Evolutionary conservation across 2,113 vertebrate species (phyloP).

Genomic region (Protobothrops flavoviridis): DNA sequence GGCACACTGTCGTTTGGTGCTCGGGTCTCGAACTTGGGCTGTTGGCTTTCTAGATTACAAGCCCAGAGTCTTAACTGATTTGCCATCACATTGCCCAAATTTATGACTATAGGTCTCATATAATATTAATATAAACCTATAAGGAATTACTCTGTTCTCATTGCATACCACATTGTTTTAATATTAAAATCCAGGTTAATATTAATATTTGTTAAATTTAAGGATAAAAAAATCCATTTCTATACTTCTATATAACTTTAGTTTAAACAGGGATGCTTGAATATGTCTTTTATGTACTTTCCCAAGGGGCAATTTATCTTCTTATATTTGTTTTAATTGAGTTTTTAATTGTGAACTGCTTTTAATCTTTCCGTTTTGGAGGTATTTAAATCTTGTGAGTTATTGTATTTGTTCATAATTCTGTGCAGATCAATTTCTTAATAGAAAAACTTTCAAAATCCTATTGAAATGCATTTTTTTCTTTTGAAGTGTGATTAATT

Average conservation of each 20-base stretch:
- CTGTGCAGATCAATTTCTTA: not conserved
- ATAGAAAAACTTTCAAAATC: not conserved
- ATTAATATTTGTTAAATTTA: not conserved
- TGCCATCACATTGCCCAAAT: too few relatives aligned
- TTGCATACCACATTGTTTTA: constrained; percentile 2
- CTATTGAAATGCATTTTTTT: not conserved
- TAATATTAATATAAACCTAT: not conserved
- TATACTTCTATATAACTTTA: not conserved
- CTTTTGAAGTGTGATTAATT: not conserved
- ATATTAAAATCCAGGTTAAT: not conserved
- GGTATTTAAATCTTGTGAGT: too few relatives aligned
- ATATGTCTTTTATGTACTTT: too few relatives aligned
- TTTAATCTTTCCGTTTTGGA: too few relatives aligned
- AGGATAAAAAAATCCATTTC: not conserved
- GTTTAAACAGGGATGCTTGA: too few relatives aligned
- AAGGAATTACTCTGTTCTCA: not conserved
- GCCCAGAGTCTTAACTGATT: too few relatives aligned
- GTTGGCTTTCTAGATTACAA: too few relatives aligned
- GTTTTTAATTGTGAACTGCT: too few relatives aligned
- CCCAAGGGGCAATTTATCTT: too few relatives aligned
- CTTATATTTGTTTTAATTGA: too few relatives aligned
- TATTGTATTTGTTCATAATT: not conserved
- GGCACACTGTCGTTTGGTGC: too few relatives aligned
- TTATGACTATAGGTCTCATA: not conserved
- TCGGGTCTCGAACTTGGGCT: too few relatives aligned